Evolutionary conservation across 2,888 invertebrate genomes (phyloP), one percentile per base, ranked within the genome.

Genomic region (Rhagophthalmus giganteus): DNA sequence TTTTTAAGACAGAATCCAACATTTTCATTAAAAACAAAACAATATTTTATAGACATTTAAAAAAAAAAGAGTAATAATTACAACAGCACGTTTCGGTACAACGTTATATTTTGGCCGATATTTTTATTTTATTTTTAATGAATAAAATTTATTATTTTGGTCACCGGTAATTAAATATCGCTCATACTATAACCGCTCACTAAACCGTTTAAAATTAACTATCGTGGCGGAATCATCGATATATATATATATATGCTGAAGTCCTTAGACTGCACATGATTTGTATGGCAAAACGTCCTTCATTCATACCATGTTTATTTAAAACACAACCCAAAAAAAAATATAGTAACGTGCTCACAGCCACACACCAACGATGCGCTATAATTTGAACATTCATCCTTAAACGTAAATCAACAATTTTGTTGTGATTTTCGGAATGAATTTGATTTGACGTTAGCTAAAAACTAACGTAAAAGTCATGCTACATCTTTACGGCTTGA

Each of bases 341-440:
- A 49, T 55, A 37, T 55, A 52, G 61, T 64, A 67, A 66, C 64
- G 63, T 69, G 65, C 69, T 73, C 72, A 73, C 72, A 73, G 72
- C 72, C 73, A 72, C 71, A 71, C 70, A 71, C 70, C 69, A 67
- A 71, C 66, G 69, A 71, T 69, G 68, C 68, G 65, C 69, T 68
- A 67, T 58, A 56, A 41, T 57, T 56, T 58, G n/a, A 58, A 65
- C 60, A 65, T 65, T 69, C 69, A 71, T 69, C 70, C 71, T 72
- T 69, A 68, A 47, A 45, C 39, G 52, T 47, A 52, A 47, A 52
- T 47, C 41, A 52, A 52, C 35, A 41, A 35, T 32, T 52, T 45
- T 52, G 49, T 38, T 40, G 47, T 46, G 45, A 32, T 51, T 41
- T 42, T 52, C 56, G 58, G 58, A 58, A 58, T 58, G 58, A 41